These are phyloP conservation scores for Gibbula magus DNA, from an alignment of 2,888 invertebrate species.

Conservation along the genomic window DNA sequence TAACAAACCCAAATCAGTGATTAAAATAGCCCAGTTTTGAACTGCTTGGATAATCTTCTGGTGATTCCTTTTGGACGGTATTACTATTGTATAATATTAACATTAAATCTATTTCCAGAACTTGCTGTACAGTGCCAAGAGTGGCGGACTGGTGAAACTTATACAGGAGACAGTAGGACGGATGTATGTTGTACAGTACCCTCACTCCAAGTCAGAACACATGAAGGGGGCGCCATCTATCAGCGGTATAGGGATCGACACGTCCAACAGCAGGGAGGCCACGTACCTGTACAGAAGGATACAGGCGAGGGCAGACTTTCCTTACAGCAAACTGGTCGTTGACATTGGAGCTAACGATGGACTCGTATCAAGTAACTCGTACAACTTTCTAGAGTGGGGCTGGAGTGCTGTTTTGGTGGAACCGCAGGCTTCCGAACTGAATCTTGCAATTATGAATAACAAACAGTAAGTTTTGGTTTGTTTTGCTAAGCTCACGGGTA, in stretches of 20 bases:
- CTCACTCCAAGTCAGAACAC: neutral
- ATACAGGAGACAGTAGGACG: constrained; percentile 58
- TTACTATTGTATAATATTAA: no score
- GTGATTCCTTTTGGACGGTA: no score
- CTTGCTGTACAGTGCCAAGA: constrained; percentile 48
- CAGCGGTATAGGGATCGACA: constrained; percentile 55
- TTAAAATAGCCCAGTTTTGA: no score
- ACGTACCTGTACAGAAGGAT: constrained; percentile 55
- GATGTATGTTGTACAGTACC: constrained; percentile 48
- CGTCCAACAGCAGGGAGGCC: constrained; percentile 61
- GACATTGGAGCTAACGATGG: constrained; percentile 70
- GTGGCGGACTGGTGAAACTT: constrained; percentile 51
- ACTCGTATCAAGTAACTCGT: constrained; percentile 64
- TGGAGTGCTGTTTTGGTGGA: constrained; percentile 69
- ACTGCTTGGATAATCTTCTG: no score
- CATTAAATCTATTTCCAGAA: constrained; percentile 22
- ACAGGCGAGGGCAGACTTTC: constrained; percentile 36
- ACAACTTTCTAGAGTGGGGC: constrained; percentile 65
- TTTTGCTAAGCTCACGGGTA: neutral
- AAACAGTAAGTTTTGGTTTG: constrained; percentile 44
- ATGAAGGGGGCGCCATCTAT: neutral
- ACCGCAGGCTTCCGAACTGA: constrained; percentile 53
- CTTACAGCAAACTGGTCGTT: constrained; percentile 50
- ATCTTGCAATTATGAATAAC: constrained; percentile 52
- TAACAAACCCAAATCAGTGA: no score